Evolutionary conservation across 2,888 invertebrate species (phyloP).

Genomic region (Cephalotes varians): DNA sequence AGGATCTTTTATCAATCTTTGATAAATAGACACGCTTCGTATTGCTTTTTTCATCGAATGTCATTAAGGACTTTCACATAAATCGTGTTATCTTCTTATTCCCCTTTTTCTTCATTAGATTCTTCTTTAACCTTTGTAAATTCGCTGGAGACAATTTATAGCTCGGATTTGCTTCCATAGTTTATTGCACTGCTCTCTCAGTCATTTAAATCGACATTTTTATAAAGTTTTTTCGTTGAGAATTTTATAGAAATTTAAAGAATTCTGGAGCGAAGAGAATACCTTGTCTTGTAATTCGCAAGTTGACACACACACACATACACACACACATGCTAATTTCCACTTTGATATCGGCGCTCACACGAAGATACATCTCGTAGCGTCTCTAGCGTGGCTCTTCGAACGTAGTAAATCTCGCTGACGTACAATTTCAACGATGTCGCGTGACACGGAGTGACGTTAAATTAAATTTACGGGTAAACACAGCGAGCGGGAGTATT

Average conservation of each 20-base stretch:
- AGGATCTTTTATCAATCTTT: constrained; percentile 14
- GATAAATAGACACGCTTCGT: background rate
- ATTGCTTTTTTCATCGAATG: background rate
- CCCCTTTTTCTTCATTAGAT: background rate
- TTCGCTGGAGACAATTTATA: background rate
- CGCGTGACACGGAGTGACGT: constrained; percentile 70
- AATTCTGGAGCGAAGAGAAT: background rate
- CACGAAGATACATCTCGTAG: background rate
- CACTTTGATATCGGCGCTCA: background rate
- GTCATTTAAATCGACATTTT: background rate
- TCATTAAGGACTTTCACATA: background rate
- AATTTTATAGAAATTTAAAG: background rate
- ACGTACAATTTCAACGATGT: constrained; percentile 72
- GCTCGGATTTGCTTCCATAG: background rate
- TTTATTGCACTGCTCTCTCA: background rate
- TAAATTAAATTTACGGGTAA: constrained; percentile 70
- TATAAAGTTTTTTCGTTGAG: background rate
- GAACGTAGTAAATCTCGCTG: constrained; percentile 64
- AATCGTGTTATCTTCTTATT: constrained; percentile 25
- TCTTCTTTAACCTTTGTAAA: constrained; percentile 16
- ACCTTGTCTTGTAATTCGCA: background rate
- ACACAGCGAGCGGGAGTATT: constrained; percentile 47
- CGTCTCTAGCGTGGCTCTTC: constrained; percentile 24
- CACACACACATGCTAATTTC: constrained; percentile 21
- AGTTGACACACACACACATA: background rate